Base-by-base conservation (phyloP, 2,888 invertebrate species). In the Metopia argyrocephala region DNA sequence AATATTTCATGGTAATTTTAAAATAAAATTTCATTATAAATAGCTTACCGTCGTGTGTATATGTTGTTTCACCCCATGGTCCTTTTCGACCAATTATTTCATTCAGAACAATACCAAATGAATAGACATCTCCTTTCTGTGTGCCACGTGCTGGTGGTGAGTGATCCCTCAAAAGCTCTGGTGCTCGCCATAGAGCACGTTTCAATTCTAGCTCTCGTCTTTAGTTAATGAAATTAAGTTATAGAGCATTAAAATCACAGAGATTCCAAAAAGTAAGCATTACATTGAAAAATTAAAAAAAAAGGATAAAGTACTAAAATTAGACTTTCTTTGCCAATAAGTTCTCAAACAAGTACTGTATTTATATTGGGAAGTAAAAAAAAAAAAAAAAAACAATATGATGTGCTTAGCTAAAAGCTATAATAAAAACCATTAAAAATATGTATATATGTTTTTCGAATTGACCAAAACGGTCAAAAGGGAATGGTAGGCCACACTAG, bases 121-220 rank as follows among this genome's bases (percentile, higher is more conserved):
- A 95, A 88, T 95, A 96, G 9, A 96, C 94, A 86, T 96, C 96
- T 21, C 95, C 96, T 87, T 95, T 96, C 88, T 96, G 96, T 0
- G 96, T 94, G n/a, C 96, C 96, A 76, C 94, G 90, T 0, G 92
- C 92, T 0, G 93, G 92, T 27, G 91, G 91, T 0, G 92, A 90
- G 0, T 93, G 91, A 84, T 91, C 89, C 38, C 95, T 90, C 21
- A 96, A 91, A 18, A 96, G 91, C 90, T 96, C 96, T 0, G 96
- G 96, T 0, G 96, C 95, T 79, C 92, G 91, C 93, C 95, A 95
- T 18, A 96, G 89, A 86, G 93, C 92, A 65, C 94, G 92, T 61
- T 91, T 91, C 52, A 91, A 83, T 85, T 91, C 91, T 83, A 92
- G 90, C 66, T 88, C 87, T 75, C 88, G 87, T 78, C 90, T 89